These are phyloP conservation scores for Athene cunicularia DNA, from an alignment of 2,113 vertebrate species.

Conservation along the genomic window DNA sequence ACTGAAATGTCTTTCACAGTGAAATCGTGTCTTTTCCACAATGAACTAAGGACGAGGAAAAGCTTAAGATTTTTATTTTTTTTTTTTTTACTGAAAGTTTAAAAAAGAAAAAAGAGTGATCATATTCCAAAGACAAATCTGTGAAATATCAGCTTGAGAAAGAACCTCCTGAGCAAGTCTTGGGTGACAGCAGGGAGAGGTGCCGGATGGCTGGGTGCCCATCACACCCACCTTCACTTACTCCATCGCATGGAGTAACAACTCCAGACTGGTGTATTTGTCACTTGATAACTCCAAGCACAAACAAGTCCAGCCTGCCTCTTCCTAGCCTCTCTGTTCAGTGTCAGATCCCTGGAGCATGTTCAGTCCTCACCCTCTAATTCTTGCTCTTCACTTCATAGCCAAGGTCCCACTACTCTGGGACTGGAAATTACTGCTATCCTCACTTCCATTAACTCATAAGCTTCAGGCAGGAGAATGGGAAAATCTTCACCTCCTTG, in stretches of 20 bases:
- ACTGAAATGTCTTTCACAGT: not conserved
- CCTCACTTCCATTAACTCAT: not conserved
- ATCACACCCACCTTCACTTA: not conserved
- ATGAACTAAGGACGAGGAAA: not conserved
- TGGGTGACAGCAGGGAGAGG: not conserved
- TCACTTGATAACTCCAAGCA: not conserved
- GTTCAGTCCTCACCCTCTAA: not conserved
- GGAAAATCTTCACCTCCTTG: not conserved
- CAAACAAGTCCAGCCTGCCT: not conserved
- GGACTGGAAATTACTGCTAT: not conserved
- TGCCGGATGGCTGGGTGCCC: not conserved
- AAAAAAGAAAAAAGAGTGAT: not conserved
- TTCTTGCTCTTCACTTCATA: not conserved
- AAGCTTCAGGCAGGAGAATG: not conserved
- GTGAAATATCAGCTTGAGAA: not conserved
- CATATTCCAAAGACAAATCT: not conserved
- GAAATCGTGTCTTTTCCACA: not conserved
- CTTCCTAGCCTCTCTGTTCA: not conserved
- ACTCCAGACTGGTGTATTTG: not conserved
- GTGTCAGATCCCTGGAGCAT: not conserved
- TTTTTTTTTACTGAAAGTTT: not conserved
- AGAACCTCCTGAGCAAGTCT: not conserved
- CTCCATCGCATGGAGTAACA: not conserved
- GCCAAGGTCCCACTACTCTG: not conserved
- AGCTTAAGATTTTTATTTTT: not conserved